phyloP scores from a whole-genome alignment of 2,888 invertebrate genomes.

The Thereva unica region DNA sequence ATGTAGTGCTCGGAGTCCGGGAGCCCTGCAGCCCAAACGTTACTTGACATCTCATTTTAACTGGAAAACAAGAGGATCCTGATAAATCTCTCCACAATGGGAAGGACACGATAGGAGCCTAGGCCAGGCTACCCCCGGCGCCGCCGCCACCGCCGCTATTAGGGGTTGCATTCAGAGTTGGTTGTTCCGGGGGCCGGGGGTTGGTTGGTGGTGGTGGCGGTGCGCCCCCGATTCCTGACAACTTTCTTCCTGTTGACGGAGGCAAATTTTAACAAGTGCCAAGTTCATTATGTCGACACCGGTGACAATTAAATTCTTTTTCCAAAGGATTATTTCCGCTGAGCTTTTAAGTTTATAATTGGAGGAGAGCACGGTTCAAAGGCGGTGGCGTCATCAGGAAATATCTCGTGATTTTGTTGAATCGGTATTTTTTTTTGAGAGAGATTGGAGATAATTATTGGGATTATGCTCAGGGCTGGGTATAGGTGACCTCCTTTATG shows the following conservation, averaged over 20 bases:
- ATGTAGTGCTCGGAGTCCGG: conserved; percentile 33
- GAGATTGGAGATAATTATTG: too few relatives aligned
- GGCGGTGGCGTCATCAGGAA: conserved; percentile 5
- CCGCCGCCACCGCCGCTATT: conserved; percentile 25
- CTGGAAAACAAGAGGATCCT: conserved; percentile 55
- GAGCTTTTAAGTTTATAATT: conserved; percentile 32
- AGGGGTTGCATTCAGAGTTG: conserved; percentile 25
- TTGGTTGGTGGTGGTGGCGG: neutral
- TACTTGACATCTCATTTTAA: conserved; percentile 58
- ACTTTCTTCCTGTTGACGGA: conserved; percentile 43
- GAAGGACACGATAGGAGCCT: conserved; percentile 22
- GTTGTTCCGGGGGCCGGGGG: conserved; percentile 15
- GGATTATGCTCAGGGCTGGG: too few relatives aligned
- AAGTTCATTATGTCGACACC: conserved; percentile 46
- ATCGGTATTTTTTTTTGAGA: neutral
- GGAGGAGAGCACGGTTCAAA: conserved; percentile 17
- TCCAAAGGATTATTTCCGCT: conserved; percentile 22
- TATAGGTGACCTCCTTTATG: too few relatives aligned
- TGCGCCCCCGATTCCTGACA: conserved; percentile 14
- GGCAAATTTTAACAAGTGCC: conserved; percentile 45
- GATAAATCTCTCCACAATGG: conserved; percentile 39
- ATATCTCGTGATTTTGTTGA: conserved; percentile 15
- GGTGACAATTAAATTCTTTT: conserved; percentile 45
- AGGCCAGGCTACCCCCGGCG: conserved; percentile 8
- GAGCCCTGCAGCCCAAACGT: conserved; percentile 44